Percentiles rank a stretch among this genome's conserved stretches.
Conservation (phyloP, 1,140 invertebrate species). For the Nylanderia fulva region DNA sequence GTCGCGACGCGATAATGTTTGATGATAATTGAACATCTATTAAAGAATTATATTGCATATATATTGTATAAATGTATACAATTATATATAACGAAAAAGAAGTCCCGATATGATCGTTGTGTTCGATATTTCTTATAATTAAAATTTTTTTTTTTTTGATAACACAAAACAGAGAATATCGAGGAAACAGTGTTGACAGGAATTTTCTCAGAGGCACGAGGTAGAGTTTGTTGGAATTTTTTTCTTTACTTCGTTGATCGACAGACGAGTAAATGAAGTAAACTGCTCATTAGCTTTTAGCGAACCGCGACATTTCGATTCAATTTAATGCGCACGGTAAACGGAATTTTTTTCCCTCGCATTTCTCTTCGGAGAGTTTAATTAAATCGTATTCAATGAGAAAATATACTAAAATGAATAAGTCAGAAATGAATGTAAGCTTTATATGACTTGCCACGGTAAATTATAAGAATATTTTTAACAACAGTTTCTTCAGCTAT, state of each 20-base stretch:
- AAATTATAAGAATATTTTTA: not conserved
- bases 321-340: slow-evolving; percentile 39
- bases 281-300: slow-evolving; percentile 37
- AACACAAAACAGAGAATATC: not conserved
- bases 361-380: not conserved
- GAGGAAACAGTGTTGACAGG: slow-evolving; percentile 1
- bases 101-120: not conserved
- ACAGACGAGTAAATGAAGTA: slow-evolving; percentile 33
- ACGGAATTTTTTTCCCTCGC: slow-evolving; percentile 19
- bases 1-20: slow-evolving; percentile 22
- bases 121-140: not conserved
- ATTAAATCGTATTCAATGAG: slow-evolving; percentile 4
- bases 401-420: not conserved
- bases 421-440: not conserved
- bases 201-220: not conserved
- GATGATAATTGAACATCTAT: slow-evolving; percentile 33
- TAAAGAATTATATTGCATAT: slow-evolving; percentile 33
- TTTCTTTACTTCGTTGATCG: slow-evolving; percentile 42
- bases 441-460: not conserved
- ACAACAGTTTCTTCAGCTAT: not conserved
- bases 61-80: no score
- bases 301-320: slow-evolving; percentile 43
- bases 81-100: not conserved
- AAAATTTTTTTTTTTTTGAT: not conserved
- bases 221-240: slow-evolving; percentile 41